Base-by-base conservation (phyloP, 2,113 vertebrate species). In the Erythrolamprus reginae region DNA sequence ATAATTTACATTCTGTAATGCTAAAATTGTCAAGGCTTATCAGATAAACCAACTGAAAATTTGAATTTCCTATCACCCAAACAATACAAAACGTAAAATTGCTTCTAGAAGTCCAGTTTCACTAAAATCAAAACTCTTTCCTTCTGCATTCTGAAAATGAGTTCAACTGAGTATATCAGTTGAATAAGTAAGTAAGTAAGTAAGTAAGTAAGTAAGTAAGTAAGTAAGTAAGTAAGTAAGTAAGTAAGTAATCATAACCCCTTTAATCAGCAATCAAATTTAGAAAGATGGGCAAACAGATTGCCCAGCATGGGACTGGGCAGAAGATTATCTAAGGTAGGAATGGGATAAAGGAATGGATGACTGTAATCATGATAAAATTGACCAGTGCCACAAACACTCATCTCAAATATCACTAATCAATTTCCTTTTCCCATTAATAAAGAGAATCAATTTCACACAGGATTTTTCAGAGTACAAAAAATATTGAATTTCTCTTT, bases 1-100 rank as follows among this genome's bases (percentile, higher is more conserved):
- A 88, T 88, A 82, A 33, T 61, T 28, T 85, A 33, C 58, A 89
- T 91, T 45, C 5, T 93, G 33, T 48, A 0, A 12, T n/a, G 87
- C 0, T 0, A 87, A 87, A 88, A 52, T 45, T 89, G 61, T 47
- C n/a, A 92, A 86, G 24, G 50, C 33, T 24, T 2, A 0, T 92
- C 56, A 38, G 89, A 48, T 23, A 77, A 93, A 91, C 1, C 5
- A 91, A 47, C 7, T 87, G 91, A 90, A 77, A 92, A 9, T 84
- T 93, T 87, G 84, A 88, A 87, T 70, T 92, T 33, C 21, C 51
- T 86, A 48, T 13, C 82, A 88, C 38, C 38, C 13, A 83, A 10
- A 85, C 0, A 65, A 28, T 5, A 93, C 87, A 93, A 88, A n/a
- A 65, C 5, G n/a, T 65, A 33, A 65, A n/a, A 65, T 13, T 51